Conservation (phyloP, 2,888 invertebrate genomes). For the Horisme vitalbata region DNA sequence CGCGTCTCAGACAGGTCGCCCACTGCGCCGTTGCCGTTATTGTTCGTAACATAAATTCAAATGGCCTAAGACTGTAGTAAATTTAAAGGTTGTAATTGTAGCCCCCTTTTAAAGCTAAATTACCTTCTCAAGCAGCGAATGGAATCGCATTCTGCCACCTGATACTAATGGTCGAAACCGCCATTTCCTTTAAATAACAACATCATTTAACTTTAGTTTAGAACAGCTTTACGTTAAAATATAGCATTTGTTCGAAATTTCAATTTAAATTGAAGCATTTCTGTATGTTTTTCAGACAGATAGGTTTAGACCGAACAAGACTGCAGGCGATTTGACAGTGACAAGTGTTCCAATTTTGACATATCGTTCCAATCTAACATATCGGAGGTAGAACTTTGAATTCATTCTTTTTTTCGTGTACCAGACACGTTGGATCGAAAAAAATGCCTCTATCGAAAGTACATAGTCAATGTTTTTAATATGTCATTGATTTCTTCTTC, state of each 20-base stretch:
- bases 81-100: background rate
- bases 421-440: too few relatives aligned
- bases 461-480: too few relatives aligned
- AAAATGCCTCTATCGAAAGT: too few relatives aligned
- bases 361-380: too few relatives aligned
- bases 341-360: too few relatives aligned
- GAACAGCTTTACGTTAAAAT: conserved; percentile 19
- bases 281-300: background rate
- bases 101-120: conserved; percentile 14
- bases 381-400: too few relatives aligned
- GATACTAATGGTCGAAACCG: conserved; percentile 20
- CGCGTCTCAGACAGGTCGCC: too few relatives aligned
- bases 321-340: too few relatives aligned
- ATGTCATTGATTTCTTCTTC: too few relatives aligned
- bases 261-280: background rate
- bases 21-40: background rate
- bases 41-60: conserved; percentile 3
- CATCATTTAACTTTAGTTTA: conserved; percentile 33
- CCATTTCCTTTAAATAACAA: conserved; percentile 27
- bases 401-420: too few relatives aligned
- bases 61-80: conserved; percentile 6
- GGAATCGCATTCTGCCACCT: conserved; percentile 18
- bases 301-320: too few relatives aligned
- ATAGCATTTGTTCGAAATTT: background rate
- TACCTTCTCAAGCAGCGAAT: conserved; percentile 16